Evolutionary conservation across 2,888 invertebrate genomes (phyloP), one percentile per base, ranked within the genome.

Genomic region (Rhorus exstirpatorius): DNA sequence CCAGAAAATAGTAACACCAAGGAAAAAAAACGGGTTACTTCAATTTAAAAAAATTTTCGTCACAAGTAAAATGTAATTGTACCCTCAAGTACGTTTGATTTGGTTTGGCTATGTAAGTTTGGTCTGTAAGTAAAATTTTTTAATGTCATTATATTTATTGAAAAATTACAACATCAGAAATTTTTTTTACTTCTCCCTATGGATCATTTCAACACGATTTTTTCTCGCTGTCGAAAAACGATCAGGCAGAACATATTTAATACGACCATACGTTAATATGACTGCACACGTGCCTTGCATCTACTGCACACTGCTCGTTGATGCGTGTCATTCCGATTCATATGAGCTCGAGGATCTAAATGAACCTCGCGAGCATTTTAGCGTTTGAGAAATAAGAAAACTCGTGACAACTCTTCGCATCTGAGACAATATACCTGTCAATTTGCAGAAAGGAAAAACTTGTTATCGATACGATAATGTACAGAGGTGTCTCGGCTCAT

Each of bases 241-340:
- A 72, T 61, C 46, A 1, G 26, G 1, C 19, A 46, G n/a, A 46
- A 61, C 49, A 72, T 70, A n/a, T 10, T 12, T 41, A 35, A 17
- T 67, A 19, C 35, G 38, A 61, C 68, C 21, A 41, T n/a, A 3
- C 3, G 19, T 17, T 14, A 41, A 6, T 6, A 41, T 10, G 21
- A 24, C 38, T 8, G 14, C 41, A 19, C 19, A 3, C 35, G 67
- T 67, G 12, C 0, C 17, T 31, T n/a, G 19, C 7, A 12, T 67
- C 35, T 10, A 51, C 26, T 19, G n/a, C 10, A 38, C 46, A 60
- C 10, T 61, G 31, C 10, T 14, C 14, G 46, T 60, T 49, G 35
- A 72, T 49, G 35, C 49, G 21, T 60, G 14, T 14, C 44, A 21
- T 44, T 44, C 44, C 31, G 6, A 44, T 70, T 70, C 31, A 70